phyloP scores from a whole-genome alignment of 2,113 vertebrate genomes.

The Antennarius striatus region DNA sequence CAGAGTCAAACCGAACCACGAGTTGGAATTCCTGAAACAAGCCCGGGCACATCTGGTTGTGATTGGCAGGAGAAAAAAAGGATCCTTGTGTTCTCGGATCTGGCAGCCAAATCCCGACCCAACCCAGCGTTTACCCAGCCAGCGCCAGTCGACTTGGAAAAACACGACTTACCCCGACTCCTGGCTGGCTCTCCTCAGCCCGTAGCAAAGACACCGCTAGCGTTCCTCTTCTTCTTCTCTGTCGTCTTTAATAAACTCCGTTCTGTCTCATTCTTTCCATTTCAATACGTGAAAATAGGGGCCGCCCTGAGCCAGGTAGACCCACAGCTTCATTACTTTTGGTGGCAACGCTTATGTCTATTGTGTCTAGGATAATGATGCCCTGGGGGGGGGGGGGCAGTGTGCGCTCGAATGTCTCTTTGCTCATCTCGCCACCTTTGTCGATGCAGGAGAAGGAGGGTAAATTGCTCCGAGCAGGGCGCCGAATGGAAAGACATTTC shows the following conservation, averaged over 20 bases:
- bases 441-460: constrained; percentile 40
- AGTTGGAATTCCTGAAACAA: constrained; percentile 63
- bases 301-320: constrained; percentile 63
- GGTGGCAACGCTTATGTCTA: constrained; percentile 40
- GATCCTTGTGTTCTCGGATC: constrained; percentile 67
- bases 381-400: constrained; percentile 47
- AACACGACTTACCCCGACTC: constrained; percentile 29
- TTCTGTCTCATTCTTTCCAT: constrained; percentile 51
- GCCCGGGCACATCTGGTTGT: constrained; percentile 78
- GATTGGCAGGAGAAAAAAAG: constrained; percentile 74
- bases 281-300: constrained; percentile 56
- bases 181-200: constrained; percentile 69
- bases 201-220: constrained; percentile 64
- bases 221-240: constrained; percentile 18
- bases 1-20: constrained; percentile 32
- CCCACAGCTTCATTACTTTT: constrained; percentile 65
- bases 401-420: constrained; percentile 63
- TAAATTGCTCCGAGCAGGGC: constrained; percentile 57
- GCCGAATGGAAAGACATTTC: constrained; percentile 64
- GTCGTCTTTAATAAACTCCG: constrained; percentile 50
- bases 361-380: constrained; percentile 67
- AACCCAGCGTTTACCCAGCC: constrained; percentile 52
- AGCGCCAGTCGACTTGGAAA: constrained; percentile 47
- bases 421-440: constrained; percentile 66
- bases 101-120: constrained; percentile 63